phyloP scores from a whole-genome alignment of 2,888 invertebrate genomes.

The Cephalotes varians region DNA sequence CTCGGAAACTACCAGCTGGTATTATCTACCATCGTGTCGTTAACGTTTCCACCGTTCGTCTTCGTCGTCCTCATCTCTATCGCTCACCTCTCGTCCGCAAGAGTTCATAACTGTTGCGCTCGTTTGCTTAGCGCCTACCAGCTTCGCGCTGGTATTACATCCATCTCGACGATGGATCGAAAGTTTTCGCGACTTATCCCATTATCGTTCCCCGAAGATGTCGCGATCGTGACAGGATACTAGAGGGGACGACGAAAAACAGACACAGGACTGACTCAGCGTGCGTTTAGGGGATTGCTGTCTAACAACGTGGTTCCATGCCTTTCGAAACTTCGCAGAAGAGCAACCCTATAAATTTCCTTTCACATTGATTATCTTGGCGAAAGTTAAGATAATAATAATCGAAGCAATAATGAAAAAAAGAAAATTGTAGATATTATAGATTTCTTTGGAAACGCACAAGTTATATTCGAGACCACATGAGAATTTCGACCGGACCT shows the following conservation, averaged over 20 bases:
- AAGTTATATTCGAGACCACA: not conserved
- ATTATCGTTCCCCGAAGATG: constrained; percentile 66
- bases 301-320: not conserved
- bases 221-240: constrained; percentile 36
- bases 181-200: constrained; percentile 76
- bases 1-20: constrained; percentile 29
- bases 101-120: constrained; percentile 71
- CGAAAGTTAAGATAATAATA: not conserved
- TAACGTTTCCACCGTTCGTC: constrained; percentile 39
- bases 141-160: constrained; percentile 58
- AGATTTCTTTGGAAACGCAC: not conserved
- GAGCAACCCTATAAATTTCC: not conserved
- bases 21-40: constrained; percentile 36
- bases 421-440: not conserved
- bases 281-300: not conserved
- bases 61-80: constrained; percentile 60
- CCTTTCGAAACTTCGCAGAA: not conserved
- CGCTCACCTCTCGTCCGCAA: constrained; percentile 58
- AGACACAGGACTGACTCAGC: not conserved
- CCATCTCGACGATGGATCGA: constrained; percentile 69
- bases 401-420: not conserved
- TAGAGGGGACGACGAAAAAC: not conserved
- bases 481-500: not conserved
- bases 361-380: not conserved
- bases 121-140: constrained; percentile 62